phyloP scores from a whole-genome alignment of 2,888 invertebrate genomes.

The Candidula unifasciata region DNA sequence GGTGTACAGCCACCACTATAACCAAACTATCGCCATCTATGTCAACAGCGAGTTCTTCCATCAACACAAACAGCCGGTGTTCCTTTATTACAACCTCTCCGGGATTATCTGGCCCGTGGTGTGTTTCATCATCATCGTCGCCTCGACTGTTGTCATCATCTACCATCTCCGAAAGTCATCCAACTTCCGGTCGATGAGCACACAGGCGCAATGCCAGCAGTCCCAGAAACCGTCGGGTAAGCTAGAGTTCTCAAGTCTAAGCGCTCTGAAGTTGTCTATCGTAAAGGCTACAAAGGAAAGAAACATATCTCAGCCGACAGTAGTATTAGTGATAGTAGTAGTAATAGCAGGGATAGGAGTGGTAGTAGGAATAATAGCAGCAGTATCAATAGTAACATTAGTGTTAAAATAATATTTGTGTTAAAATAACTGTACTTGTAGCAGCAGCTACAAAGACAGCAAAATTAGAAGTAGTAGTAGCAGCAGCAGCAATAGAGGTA shows the following conservation, averaged over 20 bases:
- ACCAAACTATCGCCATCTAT: conserved; percentile 22
- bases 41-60: conserved; percentile 27
- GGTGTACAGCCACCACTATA: conserved; percentile 4
- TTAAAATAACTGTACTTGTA: too few species aligned
- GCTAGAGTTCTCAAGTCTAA: background rate
- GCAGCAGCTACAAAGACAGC: too few species aligned
- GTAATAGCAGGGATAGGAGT: too few species aligned
- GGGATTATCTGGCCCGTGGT: conserved; percentile 26
- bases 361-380: too few species aligned
- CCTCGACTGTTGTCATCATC: conserved; percentile 29
- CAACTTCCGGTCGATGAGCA: background rate
- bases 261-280: too few species aligned
- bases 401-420: too few species aligned
- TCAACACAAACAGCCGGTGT: conserved; percentile 14
- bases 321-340: too few species aligned
- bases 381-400: too few species aligned
- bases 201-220: background rate
- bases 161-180: conserved; percentile 16
- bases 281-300: too few species aligned
- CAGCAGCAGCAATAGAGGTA: too few species aligned
- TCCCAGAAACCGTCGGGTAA: background rate
- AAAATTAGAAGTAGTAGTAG: too few species aligned
- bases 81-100: conserved; percentile 24
- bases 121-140: conserved; percentile 24
- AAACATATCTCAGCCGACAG: background rate